Conservation (phyloP, 2,888 invertebrate species). For the Drosophila lacicola region DNA sequence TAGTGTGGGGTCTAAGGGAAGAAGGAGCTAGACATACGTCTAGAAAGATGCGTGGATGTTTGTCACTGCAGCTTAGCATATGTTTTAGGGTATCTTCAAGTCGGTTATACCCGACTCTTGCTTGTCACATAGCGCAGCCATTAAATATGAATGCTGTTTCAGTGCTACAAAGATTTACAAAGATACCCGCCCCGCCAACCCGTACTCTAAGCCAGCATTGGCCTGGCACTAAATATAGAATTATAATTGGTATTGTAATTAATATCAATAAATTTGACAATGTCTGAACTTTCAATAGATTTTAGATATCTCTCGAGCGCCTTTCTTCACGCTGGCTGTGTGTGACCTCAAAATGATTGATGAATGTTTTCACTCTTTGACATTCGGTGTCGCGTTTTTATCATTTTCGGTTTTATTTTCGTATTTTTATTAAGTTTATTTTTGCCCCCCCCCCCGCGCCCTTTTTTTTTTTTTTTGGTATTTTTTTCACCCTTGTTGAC, state of each 20-base stretch:
- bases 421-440: slow-evolving; percentile 7
- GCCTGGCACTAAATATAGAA: slow-evolving; percentile 36
- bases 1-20: too few species aligned
- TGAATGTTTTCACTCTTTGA: slow-evolving; percentile 79
- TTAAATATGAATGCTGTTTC: slow-evolving; percentile 10
- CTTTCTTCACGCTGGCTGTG: slow-evolving; percentile 40
- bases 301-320: neutral
- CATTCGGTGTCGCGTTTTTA: slow-evolving; percentile 67
- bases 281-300: slow-evolving; percentile 32
- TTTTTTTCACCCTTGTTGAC: slow-evolving; percentile 35
- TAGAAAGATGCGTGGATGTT: too few species aligned
- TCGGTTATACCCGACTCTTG: too few species aligned
- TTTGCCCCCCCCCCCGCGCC: neutral
- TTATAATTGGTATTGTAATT: slow-evolving; percentile 67
- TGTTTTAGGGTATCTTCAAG: too few species aligned
- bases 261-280: slow-evolving; percentile 71
- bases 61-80: too few species aligned
- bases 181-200: too few species aligned
- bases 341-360: slow-evolving; percentile 76
- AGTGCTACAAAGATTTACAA: neutral
- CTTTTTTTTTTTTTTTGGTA: neutral
- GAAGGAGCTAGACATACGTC: too few species aligned
- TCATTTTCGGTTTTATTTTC: slow-evolving; percentile 28
- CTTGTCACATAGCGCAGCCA: slow-evolving; percentile 10
- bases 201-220: too few species aligned